phyloP scores from a whole-genome alignment of 2,113 vertebrate genomes.

The Pelmatolapia mariae region DNA sequence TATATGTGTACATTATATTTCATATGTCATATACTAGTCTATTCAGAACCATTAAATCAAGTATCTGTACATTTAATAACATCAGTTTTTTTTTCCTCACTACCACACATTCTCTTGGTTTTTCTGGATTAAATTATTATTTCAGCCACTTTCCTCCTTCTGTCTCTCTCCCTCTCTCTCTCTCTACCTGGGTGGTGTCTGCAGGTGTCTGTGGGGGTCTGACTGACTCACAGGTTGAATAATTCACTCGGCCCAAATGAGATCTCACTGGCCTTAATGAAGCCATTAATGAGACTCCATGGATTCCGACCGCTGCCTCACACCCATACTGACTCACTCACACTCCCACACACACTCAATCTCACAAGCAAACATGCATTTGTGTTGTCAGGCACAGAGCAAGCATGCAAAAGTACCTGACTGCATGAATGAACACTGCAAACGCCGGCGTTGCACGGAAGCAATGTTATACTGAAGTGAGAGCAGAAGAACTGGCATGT shows the following conservation, averaged over 20 bases:
- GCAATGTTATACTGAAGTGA: background rate
- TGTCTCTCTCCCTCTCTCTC: background rate
- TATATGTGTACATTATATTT: background rate
- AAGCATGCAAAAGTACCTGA: background rate
- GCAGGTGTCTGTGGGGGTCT: background rate
- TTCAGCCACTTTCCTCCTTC: background rate
- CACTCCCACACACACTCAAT: background rate
- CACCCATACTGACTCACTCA: background rate
- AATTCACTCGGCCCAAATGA: conserved; percentile 45
- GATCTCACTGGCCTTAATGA: conserved; percentile 36
- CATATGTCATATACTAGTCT: background rate
- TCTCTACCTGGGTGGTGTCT: background rate
- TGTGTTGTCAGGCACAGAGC: background rate
- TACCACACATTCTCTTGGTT: background rate
- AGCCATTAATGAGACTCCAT: conserved; percentile 42
- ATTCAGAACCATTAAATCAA: background rate
- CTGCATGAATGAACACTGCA: background rate
- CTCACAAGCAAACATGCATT: background rate
- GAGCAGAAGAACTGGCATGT: background rate
- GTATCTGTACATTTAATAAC: background rate
- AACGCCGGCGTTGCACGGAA: background rate
- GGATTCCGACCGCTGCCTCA: background rate
- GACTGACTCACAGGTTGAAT: conserved; percentile 19
- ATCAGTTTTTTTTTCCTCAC: background rate
- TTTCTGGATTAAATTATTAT: background rate